Evolutionary conservation across 1,140 invertebrate genomes (phyloP).

Genomic region (Eurosta solidaginis): DNA sequence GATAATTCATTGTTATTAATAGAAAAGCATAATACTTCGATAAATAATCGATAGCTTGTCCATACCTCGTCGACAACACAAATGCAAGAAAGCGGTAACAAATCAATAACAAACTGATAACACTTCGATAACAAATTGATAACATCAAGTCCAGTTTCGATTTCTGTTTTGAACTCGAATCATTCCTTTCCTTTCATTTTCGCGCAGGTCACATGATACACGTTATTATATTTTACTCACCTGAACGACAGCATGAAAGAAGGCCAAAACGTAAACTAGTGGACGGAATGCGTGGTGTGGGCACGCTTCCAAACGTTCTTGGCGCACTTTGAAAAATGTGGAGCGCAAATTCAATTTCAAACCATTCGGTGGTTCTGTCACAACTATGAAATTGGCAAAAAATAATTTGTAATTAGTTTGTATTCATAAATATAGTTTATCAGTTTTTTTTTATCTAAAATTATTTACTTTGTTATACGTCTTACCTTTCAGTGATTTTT

Average conservation of each 20-base stretch:
- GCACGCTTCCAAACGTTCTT: slow-evolving; percentile 72
- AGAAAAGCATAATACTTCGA: no score
- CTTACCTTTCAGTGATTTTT: slow-evolving; percentile 74
- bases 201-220: no score
- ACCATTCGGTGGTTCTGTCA: slow-evolving; percentile 87
- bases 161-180: no score
- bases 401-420: slow-evolving; percentile 11
- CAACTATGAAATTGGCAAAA: slow-evolving; percentile 66
- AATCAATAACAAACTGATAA: no score
- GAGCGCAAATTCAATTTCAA: slow-evolving; percentile 86
- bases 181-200: no score
- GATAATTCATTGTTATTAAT: no score
- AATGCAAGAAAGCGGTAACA: no score
- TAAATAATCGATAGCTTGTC: no score
- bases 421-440: slow-evolving; percentile 31
- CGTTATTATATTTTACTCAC: no score
- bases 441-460: slow-evolving; percentile 33
- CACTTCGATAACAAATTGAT: no score
- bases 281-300: slow-evolving; percentile 74
- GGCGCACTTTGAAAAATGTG: slow-evolving; percentile 83
- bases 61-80: no score
- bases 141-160: no score
- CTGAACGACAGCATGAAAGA: slow-evolving; percentile 89
- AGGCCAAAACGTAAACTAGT: slow-evolving; percentile 82
- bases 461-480: not conserved